These are phyloP conservation scores for Cynaeus angustus DNA, from an alignment of 2,888 invertebrate species.

Conservation along the genomic window DNA sequence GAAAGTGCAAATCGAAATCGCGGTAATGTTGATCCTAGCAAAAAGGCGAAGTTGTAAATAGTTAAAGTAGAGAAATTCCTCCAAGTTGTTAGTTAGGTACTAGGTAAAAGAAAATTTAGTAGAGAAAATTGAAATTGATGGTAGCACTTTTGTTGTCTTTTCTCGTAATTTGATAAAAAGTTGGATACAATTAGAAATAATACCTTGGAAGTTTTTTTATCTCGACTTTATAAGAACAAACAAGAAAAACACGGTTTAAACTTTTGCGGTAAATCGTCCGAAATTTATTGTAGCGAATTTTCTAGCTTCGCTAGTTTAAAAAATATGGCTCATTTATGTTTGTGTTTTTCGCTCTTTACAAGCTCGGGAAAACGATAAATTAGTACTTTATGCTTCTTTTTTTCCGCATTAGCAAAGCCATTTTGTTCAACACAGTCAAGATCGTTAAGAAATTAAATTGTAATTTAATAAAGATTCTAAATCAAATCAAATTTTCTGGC, in stretches of 20 bases:
- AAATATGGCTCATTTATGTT: conserved; percentile 25
- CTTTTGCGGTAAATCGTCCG: conserved; percentile 25
- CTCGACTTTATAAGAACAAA: conserved; percentile 26
- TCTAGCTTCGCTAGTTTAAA: conserved; percentile 22
- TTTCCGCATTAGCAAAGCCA: conserved; percentile 15
- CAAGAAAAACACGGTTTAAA: conserved; percentile 38
- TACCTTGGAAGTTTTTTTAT: conserved; percentile 32
- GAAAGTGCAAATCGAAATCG: too few relatives aligned
- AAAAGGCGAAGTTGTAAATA: neutral
- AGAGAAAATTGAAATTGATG: conserved; percentile 31
- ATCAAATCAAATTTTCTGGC: conserved; percentile 11
- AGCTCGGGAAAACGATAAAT: conserved; percentile 14
- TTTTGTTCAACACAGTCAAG: conserved; percentile 4
- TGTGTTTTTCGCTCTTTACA: conserved; percentile 4
- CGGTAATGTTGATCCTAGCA: too few relatives aligned
- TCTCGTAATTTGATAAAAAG: conserved; percentile 33
- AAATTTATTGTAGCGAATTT: conserved; percentile 34
- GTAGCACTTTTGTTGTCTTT: conserved; percentile 19
- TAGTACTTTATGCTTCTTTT: conserved; percentile 3
- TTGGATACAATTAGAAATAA: conserved; percentile 39
- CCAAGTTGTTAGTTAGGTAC: neutral
- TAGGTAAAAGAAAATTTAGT: conserved; percentile 9
- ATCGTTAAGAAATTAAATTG: conserved; percentile 15
- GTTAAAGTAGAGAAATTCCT: conserved; percentile 1
- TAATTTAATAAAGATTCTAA: conserved; percentile 5